These are phyloP conservation scores for Otolemur garnettii DNA, from an alignment of 2,113 vertebrate species.

Conservation along the genomic window DNA sequence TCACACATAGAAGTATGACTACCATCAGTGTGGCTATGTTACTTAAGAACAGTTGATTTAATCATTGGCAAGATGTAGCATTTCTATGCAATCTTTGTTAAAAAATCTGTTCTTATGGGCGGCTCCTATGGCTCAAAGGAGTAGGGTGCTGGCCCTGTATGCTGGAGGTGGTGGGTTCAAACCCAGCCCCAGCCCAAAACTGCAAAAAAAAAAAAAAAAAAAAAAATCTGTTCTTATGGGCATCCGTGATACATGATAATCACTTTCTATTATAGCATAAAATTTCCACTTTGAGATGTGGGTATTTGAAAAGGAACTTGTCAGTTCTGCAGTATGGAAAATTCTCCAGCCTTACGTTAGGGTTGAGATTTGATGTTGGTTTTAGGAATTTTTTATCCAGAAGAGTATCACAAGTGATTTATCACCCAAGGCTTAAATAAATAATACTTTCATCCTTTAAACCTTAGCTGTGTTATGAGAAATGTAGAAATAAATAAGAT, in stretches of 20 bases:
- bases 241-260: background rate
- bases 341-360: background rate
- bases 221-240: no score
- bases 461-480: no score
- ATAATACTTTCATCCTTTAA: conserved; percentile 21
- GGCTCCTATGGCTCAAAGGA: no score
- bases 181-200: no score
- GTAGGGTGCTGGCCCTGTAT: no score
- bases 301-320: conserved; percentile 51
- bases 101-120: conserved; percentile 23
- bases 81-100: conserved; percentile 27
- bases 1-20: conserved; percentile 46
- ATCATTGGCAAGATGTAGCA: background rate
- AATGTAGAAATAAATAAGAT: background rate
- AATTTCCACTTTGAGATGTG: conserved; percentile 44
- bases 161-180: no score
- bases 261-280: background rate
- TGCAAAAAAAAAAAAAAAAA: no score
- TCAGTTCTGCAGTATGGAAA: conserved; percentile 13
- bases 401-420: background rate
- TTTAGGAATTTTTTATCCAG: conserved; percentile 29
- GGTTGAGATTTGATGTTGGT: conserved; percentile 10
- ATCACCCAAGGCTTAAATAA: conserved; percentile 19
- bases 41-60: conserved; percentile 50
- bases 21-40: background rate